These are phyloP conservation scores for Amblyopsis hoosieri DNA, from an alignment of 2,797 vertebrate genomes.

Conservation along the genomic window DNA sequence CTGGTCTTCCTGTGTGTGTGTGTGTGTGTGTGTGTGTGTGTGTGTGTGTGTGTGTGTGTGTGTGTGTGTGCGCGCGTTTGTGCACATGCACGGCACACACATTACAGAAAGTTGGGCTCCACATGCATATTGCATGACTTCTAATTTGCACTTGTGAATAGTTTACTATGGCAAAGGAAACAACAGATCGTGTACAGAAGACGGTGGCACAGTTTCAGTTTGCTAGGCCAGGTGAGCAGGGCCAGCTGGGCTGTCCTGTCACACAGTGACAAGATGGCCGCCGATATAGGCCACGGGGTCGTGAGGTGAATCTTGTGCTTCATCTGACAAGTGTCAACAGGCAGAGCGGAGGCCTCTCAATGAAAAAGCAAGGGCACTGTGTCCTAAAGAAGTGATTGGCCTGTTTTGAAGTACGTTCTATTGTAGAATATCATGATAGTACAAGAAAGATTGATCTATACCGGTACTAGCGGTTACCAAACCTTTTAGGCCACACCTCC, in stretches of 20 bases:
- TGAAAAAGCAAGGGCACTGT: conserved; percentile 14
- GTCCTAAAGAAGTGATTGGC: not conserved
- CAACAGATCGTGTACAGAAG: conserved; percentile 27
- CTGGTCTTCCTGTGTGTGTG: conserved; percentile 27
- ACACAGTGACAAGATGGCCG: conserved; percentile 25
- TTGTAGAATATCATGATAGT: no score
- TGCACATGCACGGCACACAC: not conserved
- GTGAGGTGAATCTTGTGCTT: conserved; percentile 35
- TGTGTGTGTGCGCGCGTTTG: not conserved
- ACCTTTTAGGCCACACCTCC: no score
- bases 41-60: not conserved
- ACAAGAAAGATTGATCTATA: no score
- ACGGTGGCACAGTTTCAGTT: conserved; percentile 33
- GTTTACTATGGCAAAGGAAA: conserved; percentile 59
- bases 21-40: conserved; percentile 20
- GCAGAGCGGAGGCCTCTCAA: conserved; percentile 27
- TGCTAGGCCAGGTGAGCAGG: conserved; percentile 3
- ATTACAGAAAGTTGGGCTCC: conserved; percentile 9
- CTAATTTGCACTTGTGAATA: conserved; percentile 62
- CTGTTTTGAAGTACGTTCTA: not conserved
- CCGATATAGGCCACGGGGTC: conserved; percentile 40
- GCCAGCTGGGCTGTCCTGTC: conserved; percentile 14
- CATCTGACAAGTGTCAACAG: conserved; percentile 44
- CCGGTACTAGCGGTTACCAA: no score
- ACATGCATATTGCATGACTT: conserved; percentile 69